phyloP scores from a whole-genome alignment of 2,797 vertebrate genomes.

The Graptemys geographica region DNA sequence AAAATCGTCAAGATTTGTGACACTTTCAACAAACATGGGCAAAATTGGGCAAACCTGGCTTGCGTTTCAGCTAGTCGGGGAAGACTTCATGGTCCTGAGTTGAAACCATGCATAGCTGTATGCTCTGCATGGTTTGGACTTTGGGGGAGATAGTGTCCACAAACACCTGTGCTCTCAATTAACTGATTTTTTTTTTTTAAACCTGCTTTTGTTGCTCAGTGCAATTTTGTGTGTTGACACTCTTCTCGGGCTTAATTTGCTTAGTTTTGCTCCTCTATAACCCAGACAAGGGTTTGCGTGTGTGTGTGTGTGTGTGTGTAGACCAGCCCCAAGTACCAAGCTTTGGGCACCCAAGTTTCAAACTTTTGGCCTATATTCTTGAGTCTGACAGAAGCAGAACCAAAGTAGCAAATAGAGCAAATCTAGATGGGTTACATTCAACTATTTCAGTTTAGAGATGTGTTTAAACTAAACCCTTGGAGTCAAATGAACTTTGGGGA shows the following conservation, averaged over 20 bases:
- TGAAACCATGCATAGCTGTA: background rate
- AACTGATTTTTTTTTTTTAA: background rate
- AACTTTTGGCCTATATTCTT: background rate
- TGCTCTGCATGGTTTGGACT: background rate
- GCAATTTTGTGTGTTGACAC: background rate
- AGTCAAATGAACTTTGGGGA: constrained; percentile 43
- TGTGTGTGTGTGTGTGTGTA: background rate
- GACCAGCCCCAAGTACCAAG: background rate
- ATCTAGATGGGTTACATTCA: constrained; percentile 15
- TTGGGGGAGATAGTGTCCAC: background rate
- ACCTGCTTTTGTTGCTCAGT: background rate
- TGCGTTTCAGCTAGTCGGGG: background rate
- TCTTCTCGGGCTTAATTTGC: background rate
- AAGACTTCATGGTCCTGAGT: background rate
- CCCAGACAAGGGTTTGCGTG: background rate
- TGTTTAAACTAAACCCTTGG: constrained; percentile 17
- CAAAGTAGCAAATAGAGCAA: background rate
- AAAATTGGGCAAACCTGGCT: background rate
- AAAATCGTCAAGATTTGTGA: background rate
- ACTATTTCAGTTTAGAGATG: background rate
- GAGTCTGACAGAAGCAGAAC: background rate
- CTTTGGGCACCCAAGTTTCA: background rate
- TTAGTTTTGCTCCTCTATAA: background rate
- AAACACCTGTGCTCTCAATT: background rate
- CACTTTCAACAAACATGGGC: background rate